Base-by-base conservation (phyloP, 2,797 vertebrate species). In the Perdix hodgsoniae region DNA sequence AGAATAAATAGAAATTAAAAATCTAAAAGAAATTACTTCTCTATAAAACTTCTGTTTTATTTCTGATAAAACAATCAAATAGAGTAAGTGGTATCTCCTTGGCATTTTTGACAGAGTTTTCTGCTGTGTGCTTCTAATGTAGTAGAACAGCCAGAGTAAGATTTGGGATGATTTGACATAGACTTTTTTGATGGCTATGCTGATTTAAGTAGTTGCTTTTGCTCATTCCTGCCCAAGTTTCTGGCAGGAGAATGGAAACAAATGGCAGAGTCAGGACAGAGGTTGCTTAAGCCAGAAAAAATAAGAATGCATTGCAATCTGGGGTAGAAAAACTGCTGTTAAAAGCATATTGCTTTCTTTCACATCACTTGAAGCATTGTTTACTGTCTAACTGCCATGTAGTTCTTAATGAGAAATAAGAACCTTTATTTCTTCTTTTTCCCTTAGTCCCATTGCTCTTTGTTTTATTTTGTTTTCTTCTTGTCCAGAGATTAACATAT, bases 401-500 rank as follows among this genome's bases (percentile, higher is more conserved):
- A 23, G 23, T 37, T 78, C 42, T 45, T 50, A 52, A n/a, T 23
- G 18, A 61, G 18, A 78, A 82, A 83, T n/a, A 56, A 33, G 47
- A 82, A 72, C 2, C 39, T 35, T 33, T 39, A 27, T 69, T 69
- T 76, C 52, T 91, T 47, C 47, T 72, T 78, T 70, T 52, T 39
- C 13, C 10, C 6, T 33, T 23, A 66, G 27, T 64, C 21, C 29
- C 39, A 40, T 27, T 40, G 12, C 39, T 37, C 37, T 50, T 37
- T 14, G 17, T 71, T 27, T 57, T 27, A 16, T 27, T 33, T 47
- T 27, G 16, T 27, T 52, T 40, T 29, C 27, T 42, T 86, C 97
- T 97, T 80, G 94, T 98, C 92, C 98, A 99, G 99, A 99, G 97
- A 97, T 97, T 99, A 98, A 99, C 99, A 4, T 99, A 99, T 59